phyloP scores from a whole-genome alignment of 2,888 invertebrate species.

The Gymnocheta viridis region DNA sequence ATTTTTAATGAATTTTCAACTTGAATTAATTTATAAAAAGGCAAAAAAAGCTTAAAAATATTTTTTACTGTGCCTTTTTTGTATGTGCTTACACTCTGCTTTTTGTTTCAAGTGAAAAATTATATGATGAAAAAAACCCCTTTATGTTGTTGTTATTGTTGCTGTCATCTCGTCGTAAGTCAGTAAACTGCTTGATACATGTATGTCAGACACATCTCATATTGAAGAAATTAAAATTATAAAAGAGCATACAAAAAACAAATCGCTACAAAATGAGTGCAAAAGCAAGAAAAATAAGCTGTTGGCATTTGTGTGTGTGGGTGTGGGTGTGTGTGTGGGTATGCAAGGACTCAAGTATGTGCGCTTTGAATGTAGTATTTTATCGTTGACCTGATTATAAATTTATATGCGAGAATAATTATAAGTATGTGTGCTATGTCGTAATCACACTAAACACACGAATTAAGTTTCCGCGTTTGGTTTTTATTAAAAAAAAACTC shows the following conservation, averaged over 20 bases:
- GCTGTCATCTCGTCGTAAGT: slow-evolving; percentile 58
- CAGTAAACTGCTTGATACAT: slow-evolving; percentile 29
- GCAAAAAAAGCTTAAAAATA: slow-evolving; percentile 58
- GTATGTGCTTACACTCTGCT: background rate
- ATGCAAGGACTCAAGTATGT: background rate
- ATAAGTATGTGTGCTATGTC: background rate
- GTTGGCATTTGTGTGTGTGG: background rate
- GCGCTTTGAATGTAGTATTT: slow-evolving; percentile 30
- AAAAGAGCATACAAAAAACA: background rate
- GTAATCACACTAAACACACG: slow-evolving; percentile 33
- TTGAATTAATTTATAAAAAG: slow-evolving; percentile 75
- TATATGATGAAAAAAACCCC: slow-evolving; percentile 47
- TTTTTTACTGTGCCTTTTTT: slow-evolving; percentile 14
- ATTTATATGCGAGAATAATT: slow-evolving; percentile 34
- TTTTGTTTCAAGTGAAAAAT: slow-evolving; percentile 52
- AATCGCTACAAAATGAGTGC: slow-evolving; percentile 71
- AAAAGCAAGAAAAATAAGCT: slow-evolving; percentile 68
- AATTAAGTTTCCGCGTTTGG: too few species aligned
- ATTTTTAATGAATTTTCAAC: slow-evolving; percentile 76
- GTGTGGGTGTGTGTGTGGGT: background rate
- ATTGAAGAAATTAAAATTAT: slow-evolving; percentile 38
- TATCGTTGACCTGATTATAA: slow-evolving; percentile 61
- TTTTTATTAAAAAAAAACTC: too few species aligned
- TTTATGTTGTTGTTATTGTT: slow-evolving; percentile 32
- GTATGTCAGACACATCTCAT: slow-evolving; percentile 3